These are phyloP conservation scores for Octodonta nipae DNA, from an alignment of 2,888 invertebrate species.

Conservation along the genomic window DNA sequence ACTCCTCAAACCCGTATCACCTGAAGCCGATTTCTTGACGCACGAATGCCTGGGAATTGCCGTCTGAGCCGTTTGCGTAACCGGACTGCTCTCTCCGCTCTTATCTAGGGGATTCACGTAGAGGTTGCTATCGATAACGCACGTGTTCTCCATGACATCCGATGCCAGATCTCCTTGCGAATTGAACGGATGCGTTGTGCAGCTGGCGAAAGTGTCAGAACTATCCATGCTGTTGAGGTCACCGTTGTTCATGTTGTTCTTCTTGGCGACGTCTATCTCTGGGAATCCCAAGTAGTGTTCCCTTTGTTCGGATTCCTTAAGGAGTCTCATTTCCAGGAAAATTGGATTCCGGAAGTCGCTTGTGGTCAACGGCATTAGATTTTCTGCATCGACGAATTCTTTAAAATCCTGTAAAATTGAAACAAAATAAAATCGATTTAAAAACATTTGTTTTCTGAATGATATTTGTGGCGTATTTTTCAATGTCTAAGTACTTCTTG, in stretches of 20 bases:
- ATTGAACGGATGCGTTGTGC: conserved; percentile 88
- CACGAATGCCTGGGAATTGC: conserved; percentile 17
- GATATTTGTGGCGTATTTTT: too few species aligned
- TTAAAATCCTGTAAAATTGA: conserved; percentile 70
- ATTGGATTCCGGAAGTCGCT: conserved; percentile 74
- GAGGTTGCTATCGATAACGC: conserved; percentile 57
- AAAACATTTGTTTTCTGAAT: too few species aligned
- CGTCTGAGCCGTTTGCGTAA: conserved; percentile 35
- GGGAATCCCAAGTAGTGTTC: conserved; percentile 12
- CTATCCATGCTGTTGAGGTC: conserved; percentile 53
- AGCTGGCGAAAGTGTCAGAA: conserved; percentile 91
- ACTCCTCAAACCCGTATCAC: conserved; percentile 59
- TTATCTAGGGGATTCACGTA: conserved; percentile 79
- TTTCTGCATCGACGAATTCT: conserved; percentile 82
- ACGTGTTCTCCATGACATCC: conserved; percentile 30
- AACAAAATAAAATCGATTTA: too few species aligned
- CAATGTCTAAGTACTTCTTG: too few species aligned
- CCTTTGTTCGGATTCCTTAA: conserved; percentile 28
- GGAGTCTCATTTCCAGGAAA: conserved; percentile 63
- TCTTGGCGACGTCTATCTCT: conserved; percentile 22
- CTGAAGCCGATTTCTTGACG: conserved; percentile 70
- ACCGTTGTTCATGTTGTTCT: conserved; percentile 30
- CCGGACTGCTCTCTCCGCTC: conserved; percentile 36
- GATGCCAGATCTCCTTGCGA: conserved; percentile 52
- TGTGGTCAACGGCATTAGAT: conserved; percentile 72